Evolutionary conservation across 2,113 vertebrate species (phyloP).

Genomic region (Craseonycteris thonglongyai): DNA sequence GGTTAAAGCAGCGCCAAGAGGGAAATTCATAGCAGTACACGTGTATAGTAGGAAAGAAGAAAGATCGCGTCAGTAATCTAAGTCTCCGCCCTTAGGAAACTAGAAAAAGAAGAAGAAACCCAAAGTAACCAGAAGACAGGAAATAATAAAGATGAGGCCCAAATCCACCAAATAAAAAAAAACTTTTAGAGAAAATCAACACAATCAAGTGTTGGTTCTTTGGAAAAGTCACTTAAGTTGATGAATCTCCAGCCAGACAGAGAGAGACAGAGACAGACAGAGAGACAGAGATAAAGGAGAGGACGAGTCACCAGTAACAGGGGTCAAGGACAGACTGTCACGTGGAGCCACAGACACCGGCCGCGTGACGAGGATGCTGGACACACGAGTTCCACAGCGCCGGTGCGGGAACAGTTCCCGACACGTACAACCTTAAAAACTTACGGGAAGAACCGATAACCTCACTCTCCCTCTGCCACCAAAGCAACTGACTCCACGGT

Average conservation of each 20-base stretch:
- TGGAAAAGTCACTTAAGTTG: background rate
- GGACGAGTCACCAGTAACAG: fast-evolving
- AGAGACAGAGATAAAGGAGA: background rate
- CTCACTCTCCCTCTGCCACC: fast-evolving
- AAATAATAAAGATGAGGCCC: background rate
- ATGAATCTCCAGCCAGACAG: background rate
- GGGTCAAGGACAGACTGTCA: background rate
- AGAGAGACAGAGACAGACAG: no score
- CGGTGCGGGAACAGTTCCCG: fast-evolving
- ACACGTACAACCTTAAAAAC: background rate
- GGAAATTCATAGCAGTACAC: background rate
- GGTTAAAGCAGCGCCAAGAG: background rate
- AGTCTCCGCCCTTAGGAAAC: background rate
- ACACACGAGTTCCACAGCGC: fast-evolving
- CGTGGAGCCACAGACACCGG: fast-evolving
- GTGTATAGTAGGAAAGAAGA: background rate
- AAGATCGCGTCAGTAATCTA: background rate
- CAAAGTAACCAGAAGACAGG: background rate
- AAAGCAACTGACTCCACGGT: fast-evolving
- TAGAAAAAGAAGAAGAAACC: background rate
- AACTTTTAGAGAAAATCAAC: no score
- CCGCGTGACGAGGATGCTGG: fast-evolving
- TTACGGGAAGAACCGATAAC: background rate
- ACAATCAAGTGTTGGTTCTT: background rate
- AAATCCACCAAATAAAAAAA: background rate